Base-by-base conservation (phyloP, 2,797 vertebrate genomes). In the Nasua narica region DNA sequence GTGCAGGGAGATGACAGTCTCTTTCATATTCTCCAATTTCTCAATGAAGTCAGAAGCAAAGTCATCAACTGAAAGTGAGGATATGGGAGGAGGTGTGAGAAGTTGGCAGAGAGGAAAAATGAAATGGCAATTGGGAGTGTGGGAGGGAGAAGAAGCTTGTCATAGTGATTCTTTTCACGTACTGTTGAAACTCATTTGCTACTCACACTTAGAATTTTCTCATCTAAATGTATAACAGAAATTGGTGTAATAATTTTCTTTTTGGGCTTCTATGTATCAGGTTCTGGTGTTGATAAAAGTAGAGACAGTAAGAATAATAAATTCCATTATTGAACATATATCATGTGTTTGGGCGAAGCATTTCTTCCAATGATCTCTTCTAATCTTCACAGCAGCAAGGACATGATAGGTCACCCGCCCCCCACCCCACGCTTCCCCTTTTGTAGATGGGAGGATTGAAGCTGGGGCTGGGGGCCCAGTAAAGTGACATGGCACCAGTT, bases 191-290 rank as follows among this genome's bases (percentile, higher is more conserved):
- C 19, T 52, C 19, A 72, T 78, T 54, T 50, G 16, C 40, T 40
- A 32, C 48, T 78, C 60, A 90, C 46, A 92, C 72, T 77, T 92
- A 69, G 40, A 83, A 87, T 76, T 94, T 95, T 72, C 27, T 69
- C 43, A 72, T 43, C 62, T 40, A 86, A 25, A 89, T 91, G 93
- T 89, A 50, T 50, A 65, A 62, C 19, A 67, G 50, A 83, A 83
- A 72, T 67, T 50, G 6, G 5, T 40, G 48, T 94, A 81, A 82
- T 43, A 46, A 81, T n/a, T 87, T 94, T 54, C 21, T 52, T 69
- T 78, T 35, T 11, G 1, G 2, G 35, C 25, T 14, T 43, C 89
- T 67, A 21, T 37, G 32, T 29, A 52, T 90, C n/a, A 81, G 35
- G 32, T 54, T 83, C 43, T 89, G 35, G 11, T 69, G 62, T 85